Base-by-base conservation (phyloP, 2,888 invertebrate genomes). In the Steinernema carpocapsae region DNA sequence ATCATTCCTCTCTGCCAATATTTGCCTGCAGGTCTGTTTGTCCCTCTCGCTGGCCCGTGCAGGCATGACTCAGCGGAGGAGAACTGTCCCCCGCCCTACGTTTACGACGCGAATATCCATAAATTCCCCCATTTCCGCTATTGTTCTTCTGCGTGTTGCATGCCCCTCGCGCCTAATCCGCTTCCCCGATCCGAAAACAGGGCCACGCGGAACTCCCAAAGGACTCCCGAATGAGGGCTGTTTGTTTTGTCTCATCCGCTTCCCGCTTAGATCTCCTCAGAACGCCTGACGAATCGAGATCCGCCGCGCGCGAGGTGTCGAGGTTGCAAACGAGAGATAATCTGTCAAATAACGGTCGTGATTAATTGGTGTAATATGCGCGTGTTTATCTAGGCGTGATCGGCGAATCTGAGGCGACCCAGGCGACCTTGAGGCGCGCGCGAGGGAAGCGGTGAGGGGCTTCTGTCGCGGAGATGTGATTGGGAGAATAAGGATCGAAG, bases 331-430 rank as follows among this genome's bases (percentile, higher is more conserved):
- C 48, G 48, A 14, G 56, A 56, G 64, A 64, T 64, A 32, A 64
- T 64, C 64, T 64, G 64, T 64, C 64, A 32, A 32, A 64, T 64
- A 32, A 64, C 64, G 64, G 64, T 64, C 64, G 64, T 64, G 64
- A 64, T 64, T 64, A 64, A 64, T 64, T 64, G 64, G 32, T 64
- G 64, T 64, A 64, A 64, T 64, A 64, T 64, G 64, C 64, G 64
- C 56, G 64, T 64, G 64, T 64, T 64, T 64, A 64, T 64, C 64
- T 64, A 64, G 64, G 64, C 64, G 64, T 64, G 64, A 64, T 64
- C 64, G 64, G 37, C 37, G 37, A 14, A 48, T 48, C 48, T 19
- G 48, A 48, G n/a, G n/a, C n/a, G n/a, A 48, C 48, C 37, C 3
- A 37, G 48, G 48, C 64, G 64, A 64, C 64, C 64, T 64, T 64